Percentiles rank a stretch among this genome's conserved stretches.
Conservation (phyloP, 2,113 vertebrate species). For the Beaufortia kweichowensis region DNA sequence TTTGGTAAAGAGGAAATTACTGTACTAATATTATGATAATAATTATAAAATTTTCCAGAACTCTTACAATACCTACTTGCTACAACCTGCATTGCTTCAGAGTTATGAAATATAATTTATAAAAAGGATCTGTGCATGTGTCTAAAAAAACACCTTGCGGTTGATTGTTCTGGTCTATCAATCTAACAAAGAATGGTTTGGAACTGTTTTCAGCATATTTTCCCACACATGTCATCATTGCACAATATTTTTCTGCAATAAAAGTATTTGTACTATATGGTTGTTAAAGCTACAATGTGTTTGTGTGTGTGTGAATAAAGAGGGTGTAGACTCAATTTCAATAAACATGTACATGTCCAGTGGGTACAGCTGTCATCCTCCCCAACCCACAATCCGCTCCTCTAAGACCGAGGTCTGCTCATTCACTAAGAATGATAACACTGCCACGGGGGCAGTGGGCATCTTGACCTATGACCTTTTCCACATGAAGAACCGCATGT, state of each 20-base stretch:
- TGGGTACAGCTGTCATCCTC: slow-evolving; percentile 67
- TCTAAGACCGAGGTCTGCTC: slow-evolving; percentile 66
- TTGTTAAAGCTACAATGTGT: too few species aligned
- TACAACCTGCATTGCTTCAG: too few species aligned
- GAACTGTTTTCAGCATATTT: not conserved
- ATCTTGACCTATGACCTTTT: slow-evolving; percentile 73
- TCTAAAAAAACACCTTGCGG: too few species aligned
- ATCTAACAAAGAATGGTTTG: not conserved
- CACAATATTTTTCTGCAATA: too few species aligned
- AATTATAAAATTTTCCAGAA: too few species aligned
- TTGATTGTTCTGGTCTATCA: not conserved
- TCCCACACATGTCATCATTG: not conserved
- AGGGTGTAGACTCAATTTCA: too few species aligned
- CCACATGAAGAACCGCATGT: slow-evolving; percentile 59
- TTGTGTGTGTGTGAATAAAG: too few species aligned
- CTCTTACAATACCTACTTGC: too few species aligned
- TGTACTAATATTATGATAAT: too few species aligned
- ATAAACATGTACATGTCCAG: slow-evolving; percentile 70
- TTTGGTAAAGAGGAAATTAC: too few species aligned
- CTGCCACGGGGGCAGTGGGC: slow-evolving; percentile 64
- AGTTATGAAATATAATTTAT: too few species aligned
- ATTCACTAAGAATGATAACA: slow-evolving; percentile 71
- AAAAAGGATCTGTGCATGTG: not conserved
- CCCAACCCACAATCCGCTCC: slow-evolving; percentile 65
- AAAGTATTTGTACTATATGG: too few species aligned